phyloP scores from a whole-genome alignment of 2,113 vertebrate species.

The western clawed frog (Xenopus tropicalis) region UCB_Xtro_10.0 CM004448.2:87022001-87022500 shows the following conservation, averaged over 20 bases:
- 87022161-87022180: constrained; percentile 42
- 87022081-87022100: constrained; percentile 30
- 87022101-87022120: constrained; percentile 33
- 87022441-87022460: too few species aligned
- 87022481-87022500: too few species aligned
- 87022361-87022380: too few species aligned
- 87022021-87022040: constrained; percentile 46
- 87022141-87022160: constrained; percentile 38
- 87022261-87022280: too few species aligned
- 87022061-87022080: constrained; percentile 32
- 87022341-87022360: too few species aligned
- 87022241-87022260: background rate
- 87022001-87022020: constrained; percentile 38
- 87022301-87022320: too few species aligned
- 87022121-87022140: constrained; percentile 40
- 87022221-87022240: constrained; percentile 8
- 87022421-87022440: too few species aligned
- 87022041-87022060: constrained; percentile 43
- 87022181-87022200: constrained; percentile 26
- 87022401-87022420: too few species aligned
- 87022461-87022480: too few species aligned
- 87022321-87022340: too few species aligned
- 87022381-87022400: too few species aligned
- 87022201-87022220: constrained; percentile 38
- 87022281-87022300: too few species aligned